Base-by-base conservation (phyloP, 2,797 vertebrate genomes). In the Champsocephalus esox region DNA sequence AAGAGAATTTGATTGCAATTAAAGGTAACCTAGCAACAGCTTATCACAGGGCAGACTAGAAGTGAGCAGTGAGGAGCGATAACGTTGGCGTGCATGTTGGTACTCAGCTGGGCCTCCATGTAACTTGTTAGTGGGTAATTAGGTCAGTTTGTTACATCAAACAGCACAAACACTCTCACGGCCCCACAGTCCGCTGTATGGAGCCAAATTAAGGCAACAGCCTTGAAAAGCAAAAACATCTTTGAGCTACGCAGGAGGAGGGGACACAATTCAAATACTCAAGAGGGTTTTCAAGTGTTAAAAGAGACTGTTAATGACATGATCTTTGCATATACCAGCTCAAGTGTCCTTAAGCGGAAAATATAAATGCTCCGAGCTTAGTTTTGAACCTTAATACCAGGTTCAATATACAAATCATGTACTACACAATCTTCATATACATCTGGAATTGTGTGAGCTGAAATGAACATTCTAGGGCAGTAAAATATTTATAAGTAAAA, bases 91-190 rank as follows among this genome's bases (percentile, higher is more conserved):
- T 62, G 73, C 77, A 76, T 63, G 84, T 28, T 63, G 82, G 82
- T 75, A 63, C 87, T 89, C 89, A 88, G 86, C 87, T 90, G 89
- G 62, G 75, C 57, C 70, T 85, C 46, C 12, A 49, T 80, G 73
- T 71, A 80, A 85, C 83, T 85, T 80, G 82, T 89, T 88, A 91
- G 83, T 82, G 86, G 88, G 74, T 92, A 92, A 91, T 92, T 92
- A 92, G 88, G 87, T 90, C 86, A 89, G 68, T 73, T 70, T 77
- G 71, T 88, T 85, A 86, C 86, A 88, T 90, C 85, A 88, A 88
- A 87, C 75, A 69, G 51, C 70, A 83, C 76, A 76, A 88, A 84
- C 32, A 65, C 75, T 80, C 76, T 72, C 65, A n/a, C 64, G 59
- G 77, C 75, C 75, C 66, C 68, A 58, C 72, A 46, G 52, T 81